Conservation (phyloP, 2,113 vertebrate species). For the Holacanthus passer region DNA sequence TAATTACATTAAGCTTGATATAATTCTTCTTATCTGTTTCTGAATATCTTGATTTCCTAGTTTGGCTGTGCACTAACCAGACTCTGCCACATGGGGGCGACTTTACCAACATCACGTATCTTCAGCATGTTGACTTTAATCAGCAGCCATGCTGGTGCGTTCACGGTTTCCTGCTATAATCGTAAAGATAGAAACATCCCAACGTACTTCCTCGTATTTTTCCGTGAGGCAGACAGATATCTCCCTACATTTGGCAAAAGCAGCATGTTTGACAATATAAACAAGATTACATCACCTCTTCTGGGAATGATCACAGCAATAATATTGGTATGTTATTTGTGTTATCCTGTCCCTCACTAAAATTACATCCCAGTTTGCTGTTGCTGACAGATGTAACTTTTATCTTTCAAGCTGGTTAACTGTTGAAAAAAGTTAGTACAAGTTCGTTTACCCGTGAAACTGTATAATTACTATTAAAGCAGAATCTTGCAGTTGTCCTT, state of each 20-base stretch:
- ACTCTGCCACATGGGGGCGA: conserved; percentile 49
- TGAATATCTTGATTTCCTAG: neutral
- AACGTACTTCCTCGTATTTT: neutral
- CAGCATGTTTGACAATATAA: neutral
- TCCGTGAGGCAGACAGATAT: neutral
- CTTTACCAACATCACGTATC: neutral
- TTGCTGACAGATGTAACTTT: neutral
- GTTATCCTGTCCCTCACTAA: neutral
- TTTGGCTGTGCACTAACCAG: conserved; percentile 4
- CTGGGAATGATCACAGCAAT: neutral
- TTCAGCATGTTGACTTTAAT: neutral
- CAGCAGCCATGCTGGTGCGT: conserved; percentile 1
- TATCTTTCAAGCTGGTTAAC: neutral
- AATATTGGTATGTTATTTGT: neutral
- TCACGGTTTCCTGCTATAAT: neutral
- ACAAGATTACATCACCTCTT: neutral
- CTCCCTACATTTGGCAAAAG: neutral
- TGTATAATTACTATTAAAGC: accelerated
- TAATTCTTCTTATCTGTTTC: neutral
- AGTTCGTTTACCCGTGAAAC: neutral
- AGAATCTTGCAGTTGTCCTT: neutral
- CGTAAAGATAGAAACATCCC: accelerated
- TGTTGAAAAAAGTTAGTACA: no score
- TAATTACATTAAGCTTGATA: neutral
- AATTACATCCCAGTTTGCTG: accelerated